Conservation (phyloP, 2,113 vertebrate genomes). For the Nothobranchius kuhntae region DNA sequence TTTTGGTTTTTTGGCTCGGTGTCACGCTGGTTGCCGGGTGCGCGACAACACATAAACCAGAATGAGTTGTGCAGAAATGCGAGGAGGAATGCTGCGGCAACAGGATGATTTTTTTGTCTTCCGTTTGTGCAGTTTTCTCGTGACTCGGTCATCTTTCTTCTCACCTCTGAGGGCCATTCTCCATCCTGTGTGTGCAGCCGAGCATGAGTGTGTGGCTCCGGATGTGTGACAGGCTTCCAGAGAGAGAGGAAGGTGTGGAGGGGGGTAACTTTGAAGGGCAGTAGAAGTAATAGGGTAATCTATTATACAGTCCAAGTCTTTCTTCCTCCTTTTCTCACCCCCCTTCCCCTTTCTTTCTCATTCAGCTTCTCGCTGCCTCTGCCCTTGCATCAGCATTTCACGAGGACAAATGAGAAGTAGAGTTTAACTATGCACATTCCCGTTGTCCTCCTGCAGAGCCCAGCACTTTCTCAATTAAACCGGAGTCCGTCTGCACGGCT, state of each 20-base stretch:
- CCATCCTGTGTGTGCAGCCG: constrained; percentile 48
- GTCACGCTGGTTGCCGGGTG: constrained; percentile 30
- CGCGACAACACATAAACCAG: constrained; percentile 18
- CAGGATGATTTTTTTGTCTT: constrained; percentile 25
- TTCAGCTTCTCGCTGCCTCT: constrained; percentile 58
- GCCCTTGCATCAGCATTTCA: constrained; percentile 78
- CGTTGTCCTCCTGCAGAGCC: constrained; percentile 66
- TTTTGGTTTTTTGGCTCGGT: constrained; percentile 42
- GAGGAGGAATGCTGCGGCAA: constrained; percentile 27
- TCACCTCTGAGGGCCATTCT: constrained; percentile 55
- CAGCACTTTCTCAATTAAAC: constrained; percentile 78
- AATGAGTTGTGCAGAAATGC: constrained; percentile 28
- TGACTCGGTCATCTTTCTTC: constrained; percentile 51
- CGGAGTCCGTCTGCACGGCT: constrained; percentile 46
- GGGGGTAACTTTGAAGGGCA: constrained; percentile 73
- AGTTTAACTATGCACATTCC: constrained; percentile 77
- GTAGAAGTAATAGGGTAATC: constrained; percentile 79
- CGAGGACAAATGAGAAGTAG: constrained; percentile 72
- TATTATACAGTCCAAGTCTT: constrained; percentile 74
- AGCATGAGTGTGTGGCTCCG: constrained; percentile 60
- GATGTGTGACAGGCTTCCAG: constrained; percentile 63
- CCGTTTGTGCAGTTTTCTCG: constrained; percentile 29
- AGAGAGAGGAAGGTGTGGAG: constrained; percentile 25
- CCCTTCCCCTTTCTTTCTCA: constrained; percentile 1
- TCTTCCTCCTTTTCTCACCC: constrained; percentile 40